Evolutionary conservation across 2,888 invertebrate genomes (phyloP), one percentile per base, ranked within the genome.

Genomic region (Watsonalla cultraria): DNA sequence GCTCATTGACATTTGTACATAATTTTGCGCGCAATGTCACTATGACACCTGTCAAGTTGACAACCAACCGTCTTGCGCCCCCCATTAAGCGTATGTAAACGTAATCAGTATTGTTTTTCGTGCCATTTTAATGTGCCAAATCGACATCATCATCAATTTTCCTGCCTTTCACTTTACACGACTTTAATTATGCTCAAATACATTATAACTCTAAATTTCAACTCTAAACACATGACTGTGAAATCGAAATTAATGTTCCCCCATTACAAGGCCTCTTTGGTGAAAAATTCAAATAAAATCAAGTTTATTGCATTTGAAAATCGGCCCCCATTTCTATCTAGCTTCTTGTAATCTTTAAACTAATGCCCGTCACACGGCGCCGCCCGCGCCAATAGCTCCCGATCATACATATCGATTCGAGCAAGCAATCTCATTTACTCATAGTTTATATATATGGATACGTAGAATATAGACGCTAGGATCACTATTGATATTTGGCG

Each of bases 351-450:
- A 47, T 34, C 5, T 9, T 14, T 5, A 2, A 49, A 49, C 0
- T 24, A 7, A 37, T 6, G 49, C 49, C 11, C 6, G 76, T 82
- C 82, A 76, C 80, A 68, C 73, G 79, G 74, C 80, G 75, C 69
- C 74, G 58, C 62, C 66, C 74, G 65, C 69, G 64, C 60, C 55
- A 65, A 66, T 75, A 72, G 74, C 78, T 78, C 82, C 77, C 73
- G 72, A 77, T 78, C 80, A 79, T 84, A 89, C 89, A 90, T 90
- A 90, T 90, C 89, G 24, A 85, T 76, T 64, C 62, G 70, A 76
- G 74, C 76, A 73, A 84, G 89, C 89, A 89, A 90, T 88, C 79
- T 82, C 89, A 84, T 82, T 74, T 76, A 73, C 77, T 80, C 82
- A 77, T 80, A 78, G 75, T 80, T 78, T 78, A 77, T 74, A 78